Conservation (phyloP, 2,113 vertebrate species). For the Centropus bengalensis region DNA sequence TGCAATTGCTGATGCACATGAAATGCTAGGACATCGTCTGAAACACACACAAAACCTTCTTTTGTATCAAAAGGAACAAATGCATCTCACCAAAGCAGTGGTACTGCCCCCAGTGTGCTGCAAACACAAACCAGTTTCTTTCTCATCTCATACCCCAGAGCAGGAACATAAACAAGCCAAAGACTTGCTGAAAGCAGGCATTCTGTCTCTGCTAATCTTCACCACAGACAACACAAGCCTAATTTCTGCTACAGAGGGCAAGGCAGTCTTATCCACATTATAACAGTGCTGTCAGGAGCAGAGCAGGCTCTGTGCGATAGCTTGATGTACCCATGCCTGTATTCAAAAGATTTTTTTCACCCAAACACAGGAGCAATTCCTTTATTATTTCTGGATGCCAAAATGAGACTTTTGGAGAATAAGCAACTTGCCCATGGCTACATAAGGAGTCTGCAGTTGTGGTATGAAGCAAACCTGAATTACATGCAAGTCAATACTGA, state of each 20-base stretch:
- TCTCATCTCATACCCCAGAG: not conserved
- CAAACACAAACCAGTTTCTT: not conserved
- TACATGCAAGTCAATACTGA: not conserved
- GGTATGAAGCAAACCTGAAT: not conserved
- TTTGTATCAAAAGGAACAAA: not conserved
- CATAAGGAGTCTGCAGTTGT: not conserved
- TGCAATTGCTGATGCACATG: fast-evolving
- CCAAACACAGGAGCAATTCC: not conserved
- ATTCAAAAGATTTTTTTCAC: not conserved
- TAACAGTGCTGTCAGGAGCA: not conserved
- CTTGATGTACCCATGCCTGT: fast-evolving
- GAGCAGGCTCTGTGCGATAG: not conserved
- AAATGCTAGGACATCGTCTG: not conserved
- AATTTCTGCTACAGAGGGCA: not conserved
- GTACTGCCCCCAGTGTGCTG: not conserved
- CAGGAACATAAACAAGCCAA: not conserved
- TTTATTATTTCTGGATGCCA: not conserved
- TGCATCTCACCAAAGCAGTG: not conserved
- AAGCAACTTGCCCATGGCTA: not conserved
- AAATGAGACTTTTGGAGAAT: not conserved
- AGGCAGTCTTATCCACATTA: not conserved
- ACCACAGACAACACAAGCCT: not conserved
- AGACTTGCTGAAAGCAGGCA: not conserved
- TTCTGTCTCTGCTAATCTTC: not conserved
- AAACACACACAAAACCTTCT: not conserved